Percentiles rank a stretch among this genome's conserved stretches.
Conservation (phyloP, 2,888 invertebrate species). For the Hecatera dysodea region DNA sequence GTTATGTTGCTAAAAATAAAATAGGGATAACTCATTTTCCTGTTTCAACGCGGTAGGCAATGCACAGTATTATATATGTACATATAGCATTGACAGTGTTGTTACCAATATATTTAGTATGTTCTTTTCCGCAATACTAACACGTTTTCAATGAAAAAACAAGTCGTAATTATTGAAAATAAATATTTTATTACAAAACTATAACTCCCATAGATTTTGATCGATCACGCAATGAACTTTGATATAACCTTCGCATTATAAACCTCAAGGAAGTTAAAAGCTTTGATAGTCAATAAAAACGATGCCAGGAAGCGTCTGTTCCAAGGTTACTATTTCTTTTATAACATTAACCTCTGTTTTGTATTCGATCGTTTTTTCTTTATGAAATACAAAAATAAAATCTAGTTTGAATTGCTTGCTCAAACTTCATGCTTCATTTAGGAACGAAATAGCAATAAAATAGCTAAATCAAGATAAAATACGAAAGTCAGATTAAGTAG, state of each 20-base stretch:
- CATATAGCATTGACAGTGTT: conserved; percentile 5
- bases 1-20: conserved; percentile 37
- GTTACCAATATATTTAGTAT: neutral
- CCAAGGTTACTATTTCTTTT: conserved; percentile 54
- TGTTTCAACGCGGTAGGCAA: conserved; percentile 13
- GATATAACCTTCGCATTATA: conserved; percentile 47
- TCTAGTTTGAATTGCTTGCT: neutral
- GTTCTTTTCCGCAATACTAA: neutral
- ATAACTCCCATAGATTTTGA: conserved; percentile 13
- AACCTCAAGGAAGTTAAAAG: conserved; percentile 55
- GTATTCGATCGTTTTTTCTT: conserved; percentile 21
- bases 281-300: conserved; percentile 49
- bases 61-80: neutral
- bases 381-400: conserved; percentile 3
- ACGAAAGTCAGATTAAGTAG: neutral
- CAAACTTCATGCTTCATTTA: neutral
- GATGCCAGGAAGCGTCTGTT: conserved; percentile 46
- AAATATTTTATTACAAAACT: neutral
- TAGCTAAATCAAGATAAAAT: neutral
- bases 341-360: conserved; percentile 16
- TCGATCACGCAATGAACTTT: conserved; percentile 61
- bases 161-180: neutral
- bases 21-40: conserved; percentile 40
- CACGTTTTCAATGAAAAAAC: neutral
- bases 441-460: neutral